Conservation (phyloP, 92 coral and sea anemone species). For the Actinostola sp. region DNA sequence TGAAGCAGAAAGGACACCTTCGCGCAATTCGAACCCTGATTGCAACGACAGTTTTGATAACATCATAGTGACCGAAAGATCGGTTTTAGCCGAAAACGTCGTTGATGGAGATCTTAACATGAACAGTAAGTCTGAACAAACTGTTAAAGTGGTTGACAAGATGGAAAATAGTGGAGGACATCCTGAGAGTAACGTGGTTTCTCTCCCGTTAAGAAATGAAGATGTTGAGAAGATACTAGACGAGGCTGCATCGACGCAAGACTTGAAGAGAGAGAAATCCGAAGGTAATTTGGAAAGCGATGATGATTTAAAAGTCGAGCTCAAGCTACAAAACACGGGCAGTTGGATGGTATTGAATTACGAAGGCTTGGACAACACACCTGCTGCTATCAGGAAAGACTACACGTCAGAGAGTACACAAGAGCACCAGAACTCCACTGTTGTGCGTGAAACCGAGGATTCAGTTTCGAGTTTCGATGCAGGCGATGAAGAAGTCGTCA, state of each 20-base stretch:
- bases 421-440: background rate
- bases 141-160: no score
- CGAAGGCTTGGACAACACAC: conserved; percentile 1
- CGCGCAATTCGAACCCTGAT: background rate
- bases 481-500: no score
- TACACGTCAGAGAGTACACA: background rate
- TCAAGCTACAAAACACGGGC: conserved; percentile 14
- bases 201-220: no score
- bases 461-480: no score
- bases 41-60: conserved; percentile 40
- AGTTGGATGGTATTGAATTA: conserved; percentile 35
- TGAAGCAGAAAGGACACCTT: no score
- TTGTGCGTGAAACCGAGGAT: background rate
- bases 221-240: no score
- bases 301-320: conserved; percentile 11
- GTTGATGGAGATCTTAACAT: background rate
- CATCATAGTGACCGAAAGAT: conserved; percentile 11
- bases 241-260: no score
- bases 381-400: background rate
- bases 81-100: background rate
- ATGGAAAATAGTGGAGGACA: no score
- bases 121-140: background rate
- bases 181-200: no score
- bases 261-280: no score
- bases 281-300: background rate